Evolutionary conservation across 2,888 invertebrate species (phyloP).

Genomic region (Erannis defoliaria): DNA sequence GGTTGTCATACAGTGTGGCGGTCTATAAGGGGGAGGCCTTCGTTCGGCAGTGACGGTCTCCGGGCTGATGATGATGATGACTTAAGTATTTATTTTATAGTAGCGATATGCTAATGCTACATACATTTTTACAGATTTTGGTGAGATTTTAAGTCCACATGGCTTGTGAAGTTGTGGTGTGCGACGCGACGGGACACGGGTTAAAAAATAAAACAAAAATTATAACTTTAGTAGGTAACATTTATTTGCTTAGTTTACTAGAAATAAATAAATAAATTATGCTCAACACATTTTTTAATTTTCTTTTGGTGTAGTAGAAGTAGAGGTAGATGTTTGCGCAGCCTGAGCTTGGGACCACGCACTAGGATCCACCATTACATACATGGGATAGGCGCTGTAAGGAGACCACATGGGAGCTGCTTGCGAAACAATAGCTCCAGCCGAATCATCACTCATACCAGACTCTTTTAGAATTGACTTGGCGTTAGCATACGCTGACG

Average conservation of each 20-base stretch:
- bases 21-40: no score
- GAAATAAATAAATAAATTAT: constrained; percentile 27
- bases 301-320: constrained; percentile 38
- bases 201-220: not conserved
- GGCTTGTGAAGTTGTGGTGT: not conserved
- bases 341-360: constrained; percentile 65
- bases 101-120: no score
- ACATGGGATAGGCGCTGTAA: constrained; percentile 71
- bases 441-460: constrained; percentile 62
- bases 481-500: constrained; percentile 70
- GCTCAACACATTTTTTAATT: constrained; percentile 21
- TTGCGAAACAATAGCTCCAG: constrained; percentile 52
- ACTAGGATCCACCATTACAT: constrained; percentile 74
- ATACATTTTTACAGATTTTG: no score
- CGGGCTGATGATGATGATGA: no score
- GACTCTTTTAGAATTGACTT: constrained; percentile 66
- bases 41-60: no score
- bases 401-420: constrained; percentile 66
- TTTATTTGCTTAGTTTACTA: constrained; percentile 18
- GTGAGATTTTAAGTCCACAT: no score
- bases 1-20: no score
- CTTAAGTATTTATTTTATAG: no score
- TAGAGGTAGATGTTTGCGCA: constrained; percentile 49
- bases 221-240: constrained; percentile 20
- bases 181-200: no score